A percentile compares a stretch with the other conserved stretches of the same genome.
These are phyloP conservation scores for Drosophila bipectinata DNA, from an alignment of 1,140 invertebrate genomes.

Conservation along the genomic window DNA sequence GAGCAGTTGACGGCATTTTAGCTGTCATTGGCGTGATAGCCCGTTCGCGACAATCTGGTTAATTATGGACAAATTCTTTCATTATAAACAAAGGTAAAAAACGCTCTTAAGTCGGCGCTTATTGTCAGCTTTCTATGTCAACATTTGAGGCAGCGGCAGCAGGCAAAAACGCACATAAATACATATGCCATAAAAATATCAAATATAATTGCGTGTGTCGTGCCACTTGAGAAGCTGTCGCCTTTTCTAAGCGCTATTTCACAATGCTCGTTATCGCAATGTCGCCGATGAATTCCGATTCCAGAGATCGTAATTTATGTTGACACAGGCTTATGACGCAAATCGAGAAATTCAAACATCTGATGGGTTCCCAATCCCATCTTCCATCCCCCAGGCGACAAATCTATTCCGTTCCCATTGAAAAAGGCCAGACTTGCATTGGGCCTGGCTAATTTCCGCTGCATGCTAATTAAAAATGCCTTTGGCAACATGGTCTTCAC, in stretches of 20 bases:
- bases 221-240: slow-evolving; percentile 41
- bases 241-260: slow-evolving; percentile 24
- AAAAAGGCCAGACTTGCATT: slow-evolving; percentile 13
- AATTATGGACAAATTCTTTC: slow-evolving; percentile 63
- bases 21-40: slow-evolving; percentile 45
- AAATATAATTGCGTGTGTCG: slow-evolving; percentile 68
- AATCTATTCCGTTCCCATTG: slow-evolving; percentile 42
- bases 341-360: slow-evolving; percentile 50
- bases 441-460: slow-evolving; percentile 65
- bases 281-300: slow-evolving; percentile 70
- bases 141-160: slow-evolving; percentile 38
- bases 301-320: slow-evolving; percentile 66
- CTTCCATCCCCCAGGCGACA: slow-evolving; percentile 2
- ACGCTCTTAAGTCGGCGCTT: slow-evolving; percentile 35
- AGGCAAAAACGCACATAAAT: slow-evolving; percentile 29
- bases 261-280: slow-evolving; percentile 72
- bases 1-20: slow-evolving; percentile 12
- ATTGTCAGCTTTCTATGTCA: slow-evolving; percentile 56
- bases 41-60: slow-evolving; percentile 37
- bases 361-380: slow-evolving; percentile 12
- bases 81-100: slow-evolving; percentile 33
- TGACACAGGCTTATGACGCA: slow-evolving; percentile 60
- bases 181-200: slow-evolving; percentile 70
- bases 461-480: slow-evolving; percentile 78
- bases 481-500: slow-evolving; percentile 56